Conservation (phyloP, 2,113 vertebrate species). For the Cariama cristata region DNA sequence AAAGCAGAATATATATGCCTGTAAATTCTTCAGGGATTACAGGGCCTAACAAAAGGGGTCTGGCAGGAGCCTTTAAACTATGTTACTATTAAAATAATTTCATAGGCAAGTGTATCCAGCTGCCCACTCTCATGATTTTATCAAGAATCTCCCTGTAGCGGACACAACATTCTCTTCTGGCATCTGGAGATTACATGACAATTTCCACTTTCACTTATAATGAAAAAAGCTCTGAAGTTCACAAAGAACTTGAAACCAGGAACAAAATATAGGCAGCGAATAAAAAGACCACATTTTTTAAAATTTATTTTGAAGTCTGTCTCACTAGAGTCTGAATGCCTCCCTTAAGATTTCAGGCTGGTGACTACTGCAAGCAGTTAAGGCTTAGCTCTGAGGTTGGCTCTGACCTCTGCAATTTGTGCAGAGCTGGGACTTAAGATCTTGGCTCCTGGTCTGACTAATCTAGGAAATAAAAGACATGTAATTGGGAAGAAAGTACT, state of each 20-base stretch:
- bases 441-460: slow-evolving; percentile 4
- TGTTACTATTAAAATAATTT: slow-evolving; percentile 19
- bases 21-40: not conserved
- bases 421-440: slow-evolving; percentile 4
- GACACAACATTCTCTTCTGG: not conserved
- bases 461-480: slow-evolving; percentile 3
- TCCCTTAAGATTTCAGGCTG: not conserved
- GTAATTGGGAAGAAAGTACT: not conserved
- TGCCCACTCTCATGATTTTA: not conserved
- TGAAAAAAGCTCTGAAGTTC: slow-evolving; percentile 46
- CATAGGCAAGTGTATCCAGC: not conserved
- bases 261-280: slow-evolving; percentile 30
- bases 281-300: not conserved
- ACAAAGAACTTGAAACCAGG: slow-evolving; percentile 59
- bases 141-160: not conserved
- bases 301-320: not conserved
- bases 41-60: not conserved
- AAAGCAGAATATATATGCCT: not conserved
- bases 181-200: not conserved
- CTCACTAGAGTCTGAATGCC: not conserved
- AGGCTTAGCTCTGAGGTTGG: not conserved
- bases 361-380: not conserved
- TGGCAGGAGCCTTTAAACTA: not conserved
- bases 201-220: slow-evolving; percentile 52
- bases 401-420: not conserved